These are phyloP conservation scores for Callopanchax toddi DNA, from an alignment of 2,113 vertebrate species.

Conservation along the genomic window DNA sequence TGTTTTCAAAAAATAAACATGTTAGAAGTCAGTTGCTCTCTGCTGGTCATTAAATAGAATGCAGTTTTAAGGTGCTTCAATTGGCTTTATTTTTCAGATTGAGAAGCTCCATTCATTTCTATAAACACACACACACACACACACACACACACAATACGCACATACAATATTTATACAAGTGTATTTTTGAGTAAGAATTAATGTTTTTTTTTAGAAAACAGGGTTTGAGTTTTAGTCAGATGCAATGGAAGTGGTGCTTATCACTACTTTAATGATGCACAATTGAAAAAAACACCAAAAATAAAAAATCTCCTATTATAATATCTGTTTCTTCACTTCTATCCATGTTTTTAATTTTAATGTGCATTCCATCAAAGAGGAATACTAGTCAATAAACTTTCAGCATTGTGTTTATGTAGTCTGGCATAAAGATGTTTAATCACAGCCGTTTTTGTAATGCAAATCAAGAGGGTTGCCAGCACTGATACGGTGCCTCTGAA, in stretches of 20 bases:
- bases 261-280: not conserved
- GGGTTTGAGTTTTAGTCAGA: too few species aligned
- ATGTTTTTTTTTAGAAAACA: too few species aligned
- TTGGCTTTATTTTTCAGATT: not conserved
- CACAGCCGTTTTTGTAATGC: conserved; percentile 70
- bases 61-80: not conserved
- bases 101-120: too few species aligned
- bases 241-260: not conserved
- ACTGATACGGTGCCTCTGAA: conserved; percentile 61
- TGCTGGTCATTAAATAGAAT: not conserved
- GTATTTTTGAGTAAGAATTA: not conserved
- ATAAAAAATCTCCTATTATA: not conserved
- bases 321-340: not conserved
- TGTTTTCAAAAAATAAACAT: too few species aligned
- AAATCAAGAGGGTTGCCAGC: conserved; percentile 48
- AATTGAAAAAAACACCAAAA: not conserved
- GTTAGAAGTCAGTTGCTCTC: not conserved
- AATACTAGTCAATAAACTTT: conserved; percentile 61
- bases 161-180: too few species aligned
- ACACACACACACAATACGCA: too few species aligned
- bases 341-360: not conserved
- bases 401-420: conserved; percentile 52
- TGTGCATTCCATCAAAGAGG: conserved; percentile 16
- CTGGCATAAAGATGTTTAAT: conserved; percentile 59
- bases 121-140: too few species aligned